Evolutionary conservation across 2,113 vertebrate species (phyloP).

Genomic region (Xyrauchen texanus): DNA sequence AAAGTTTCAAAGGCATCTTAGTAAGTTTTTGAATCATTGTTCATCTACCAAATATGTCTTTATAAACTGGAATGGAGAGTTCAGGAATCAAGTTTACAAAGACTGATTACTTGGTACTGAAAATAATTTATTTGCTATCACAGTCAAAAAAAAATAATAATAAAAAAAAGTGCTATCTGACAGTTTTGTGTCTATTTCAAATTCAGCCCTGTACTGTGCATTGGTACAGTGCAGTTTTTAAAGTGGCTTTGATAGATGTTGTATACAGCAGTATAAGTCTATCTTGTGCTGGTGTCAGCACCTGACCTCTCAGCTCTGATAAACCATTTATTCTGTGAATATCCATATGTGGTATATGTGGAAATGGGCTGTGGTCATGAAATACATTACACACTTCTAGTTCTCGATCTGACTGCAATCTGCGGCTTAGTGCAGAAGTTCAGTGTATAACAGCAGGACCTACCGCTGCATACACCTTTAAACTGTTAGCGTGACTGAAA

Average conservation of each 20-base stretch:
- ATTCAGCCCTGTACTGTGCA: slow-evolving; percentile 64
- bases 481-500: too few species aligned
- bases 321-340: slow-evolving; percentile 71
- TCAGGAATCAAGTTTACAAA: too few species aligned
- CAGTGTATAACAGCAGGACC: neutral
- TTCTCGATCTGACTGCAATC: slow-evolving; percentile 51
- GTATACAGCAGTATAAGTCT: slow-evolving; percentile 75
- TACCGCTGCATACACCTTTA: neutral
- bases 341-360: slow-evolving; percentile 73
- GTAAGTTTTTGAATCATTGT: too few species aligned
- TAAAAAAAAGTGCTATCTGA: slow-evolving; percentile 61
- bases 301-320: slow-evolving; percentile 77
- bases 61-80: too few species aligned
- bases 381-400: slow-evolving; percentile 70
- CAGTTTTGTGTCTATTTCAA: slow-evolving; percentile 59
- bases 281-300: slow-evolving; percentile 79
- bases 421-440: too few species aligned
- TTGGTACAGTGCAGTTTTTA: slow-evolving; percentile 70
- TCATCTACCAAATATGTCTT: too few species aligned
- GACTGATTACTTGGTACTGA: too few species aligned
- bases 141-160: neutral
- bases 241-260: slow-evolving; percentile 75
- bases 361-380: slow-evolving; percentile 66
- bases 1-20: too few species aligned
- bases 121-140: neutral